Evolutionary conservation across 2,797 vertebrate species (phyloP).

Genomic region (Anisognathus igniventris): DNA sequence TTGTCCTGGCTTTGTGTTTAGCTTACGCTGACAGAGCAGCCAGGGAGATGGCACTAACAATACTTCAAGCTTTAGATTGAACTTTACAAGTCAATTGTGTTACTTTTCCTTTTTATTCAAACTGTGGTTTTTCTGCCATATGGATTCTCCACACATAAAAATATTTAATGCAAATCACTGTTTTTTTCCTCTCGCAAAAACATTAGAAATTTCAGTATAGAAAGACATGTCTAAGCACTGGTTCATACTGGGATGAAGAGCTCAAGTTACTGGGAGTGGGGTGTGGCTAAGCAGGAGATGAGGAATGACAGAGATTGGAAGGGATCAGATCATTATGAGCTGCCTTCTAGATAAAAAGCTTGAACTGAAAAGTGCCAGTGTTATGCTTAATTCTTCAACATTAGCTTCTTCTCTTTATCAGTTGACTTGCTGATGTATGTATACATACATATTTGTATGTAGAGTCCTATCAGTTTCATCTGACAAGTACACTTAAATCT

Average conservation of each 20-base stretch:
- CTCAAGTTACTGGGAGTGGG: not conserved
- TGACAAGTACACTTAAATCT: not conserved
- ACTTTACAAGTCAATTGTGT: not conserved
- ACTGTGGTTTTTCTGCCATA: not conserved
- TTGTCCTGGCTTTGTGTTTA: not conserved
- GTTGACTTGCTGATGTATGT: not conserved
- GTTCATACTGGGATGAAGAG: not conserved
- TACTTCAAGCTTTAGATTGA: not conserved
- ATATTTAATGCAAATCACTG: not conserved
- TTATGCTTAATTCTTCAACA: not conserved
- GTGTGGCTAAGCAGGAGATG: not conserved
- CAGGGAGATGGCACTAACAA: not conserved
- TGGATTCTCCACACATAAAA: not conserved
- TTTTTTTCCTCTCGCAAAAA: not conserved
- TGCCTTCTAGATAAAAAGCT: not conserved
- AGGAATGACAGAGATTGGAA: not conserved
- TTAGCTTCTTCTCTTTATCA: not conserved
- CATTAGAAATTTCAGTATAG: not conserved
- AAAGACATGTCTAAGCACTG: not conserved
- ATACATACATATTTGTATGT: not conserved
- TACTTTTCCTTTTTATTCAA: not conserved
- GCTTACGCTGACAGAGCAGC: not conserved
- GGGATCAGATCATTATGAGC: not conserved
- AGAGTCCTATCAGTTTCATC: not conserved
- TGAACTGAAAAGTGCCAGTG: not conserved